Percentiles rank a stretch among this genome's conserved stretches.
phyloP scores from a whole-genome alignment of 2,888 invertebrate genomes.

The Mylabris sibirica region DNA sequence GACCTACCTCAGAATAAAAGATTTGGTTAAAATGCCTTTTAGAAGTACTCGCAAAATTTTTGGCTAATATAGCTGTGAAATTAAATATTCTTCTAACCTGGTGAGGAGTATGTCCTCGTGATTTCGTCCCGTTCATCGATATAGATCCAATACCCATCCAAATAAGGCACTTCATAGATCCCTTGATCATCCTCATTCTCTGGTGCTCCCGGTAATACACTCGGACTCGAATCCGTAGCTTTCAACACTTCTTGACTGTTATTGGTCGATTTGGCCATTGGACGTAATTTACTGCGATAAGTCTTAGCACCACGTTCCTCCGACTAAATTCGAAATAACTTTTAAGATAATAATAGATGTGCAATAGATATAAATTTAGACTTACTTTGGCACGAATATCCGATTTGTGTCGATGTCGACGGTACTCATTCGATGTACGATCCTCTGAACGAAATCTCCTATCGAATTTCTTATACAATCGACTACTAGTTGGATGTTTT shows the following conservation, averaged over 20 bases:
- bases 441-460: conserved; percentile 74
- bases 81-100: conserved; percentile 32
- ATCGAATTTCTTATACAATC: conserved; percentile 81
- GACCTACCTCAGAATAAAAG: no score
- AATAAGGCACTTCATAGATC: conserved; percentile 78
- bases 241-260: conserved; percentile 73
- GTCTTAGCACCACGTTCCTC: conserved; percentile 76
- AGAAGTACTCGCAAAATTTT: background rate
- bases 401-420: conserved; percentile 72
- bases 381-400: conserved; percentile 81
- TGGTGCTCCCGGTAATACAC: conserved; percentile 62
- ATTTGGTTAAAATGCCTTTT: no score
- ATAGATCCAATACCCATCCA: conserved; percentile 76
- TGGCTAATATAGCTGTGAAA: no score
- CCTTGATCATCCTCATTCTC: conserved; percentile 74
- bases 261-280: conserved; percentile 75
- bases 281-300: conserved; percentile 62
- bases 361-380: no score
- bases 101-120: conserved; percentile 63
- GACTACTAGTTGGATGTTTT: conserved; percentile 58
- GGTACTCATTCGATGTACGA: conserved; percentile 79
- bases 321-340: conserved; percentile 61
- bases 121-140: conserved; percentile 77
- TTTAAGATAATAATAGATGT: conserved; percentile 5
- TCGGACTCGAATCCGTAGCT: conserved; percentile 72